phyloP scores from a whole-genome alignment of 1,140 invertebrate species.

The Dolichoris vasculosae region DNA sequence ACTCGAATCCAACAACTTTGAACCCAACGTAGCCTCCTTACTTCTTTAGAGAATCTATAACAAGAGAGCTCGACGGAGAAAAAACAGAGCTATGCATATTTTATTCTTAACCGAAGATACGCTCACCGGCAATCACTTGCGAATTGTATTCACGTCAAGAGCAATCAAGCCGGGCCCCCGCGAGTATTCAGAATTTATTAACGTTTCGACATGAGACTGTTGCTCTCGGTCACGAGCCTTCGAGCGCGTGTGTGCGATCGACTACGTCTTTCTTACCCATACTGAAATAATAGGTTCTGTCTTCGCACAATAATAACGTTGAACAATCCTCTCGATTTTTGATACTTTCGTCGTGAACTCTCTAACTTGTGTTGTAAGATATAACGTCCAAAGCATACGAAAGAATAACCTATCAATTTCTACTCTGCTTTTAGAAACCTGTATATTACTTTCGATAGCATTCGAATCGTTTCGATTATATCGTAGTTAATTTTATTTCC shows the following conservation, averaged over 20 bases:
- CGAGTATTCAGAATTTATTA: slow-evolving; percentile 44
- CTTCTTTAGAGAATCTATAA: no score
- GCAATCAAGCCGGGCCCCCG: slow-evolving; percentile 51
- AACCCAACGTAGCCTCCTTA: no score
- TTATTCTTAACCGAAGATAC: slow-evolving; percentile 8
- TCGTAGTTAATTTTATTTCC: no score
- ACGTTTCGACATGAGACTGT: slow-evolving; percentile 37
- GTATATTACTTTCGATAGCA: neutral
- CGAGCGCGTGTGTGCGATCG: slow-evolving; percentile 50
- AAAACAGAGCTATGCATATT: slow-evolving; percentile 8
- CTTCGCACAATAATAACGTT: slow-evolving; percentile 33
- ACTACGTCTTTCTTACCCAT: slow-evolving; percentile 12
- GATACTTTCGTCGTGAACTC: neutral
- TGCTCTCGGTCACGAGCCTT: slow-evolving; percentile 44
- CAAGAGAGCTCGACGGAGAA: no score
- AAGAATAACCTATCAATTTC: neutral
- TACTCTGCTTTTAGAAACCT: neutral
- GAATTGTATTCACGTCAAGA: slow-evolving; percentile 46
- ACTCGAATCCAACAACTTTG: no score
- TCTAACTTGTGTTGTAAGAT: neutral
- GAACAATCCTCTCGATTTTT: slow-evolving; percentile 23
- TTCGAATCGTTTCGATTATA: no score
- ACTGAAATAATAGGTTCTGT: slow-evolving; percentile 14
- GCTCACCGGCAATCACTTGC: slow-evolving; percentile 24
- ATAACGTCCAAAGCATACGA: neutral